These are phyloP conservation scores for Agelaius phoeniceus DNA, from an alignment of 2,113 vertebrate genomes.

Conservation along the genomic window DNA sequence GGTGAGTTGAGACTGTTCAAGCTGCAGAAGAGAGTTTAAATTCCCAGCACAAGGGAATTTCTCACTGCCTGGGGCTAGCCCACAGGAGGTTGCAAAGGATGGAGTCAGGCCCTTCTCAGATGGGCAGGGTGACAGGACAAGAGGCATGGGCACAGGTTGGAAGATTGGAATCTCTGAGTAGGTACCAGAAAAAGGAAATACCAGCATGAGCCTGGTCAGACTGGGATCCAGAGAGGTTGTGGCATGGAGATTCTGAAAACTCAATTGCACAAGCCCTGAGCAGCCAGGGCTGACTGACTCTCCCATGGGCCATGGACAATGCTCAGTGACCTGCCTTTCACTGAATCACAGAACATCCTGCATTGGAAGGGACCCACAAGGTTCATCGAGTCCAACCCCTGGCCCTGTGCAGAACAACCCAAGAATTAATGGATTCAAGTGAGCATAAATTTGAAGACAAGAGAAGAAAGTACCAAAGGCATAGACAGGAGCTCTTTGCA, in stretches of 20 bases:
- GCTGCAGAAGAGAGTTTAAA: not conserved
- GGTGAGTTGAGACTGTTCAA: not conserved
- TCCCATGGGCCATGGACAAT: not conserved
- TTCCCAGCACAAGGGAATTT: not conserved
- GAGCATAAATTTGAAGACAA: not conserved
- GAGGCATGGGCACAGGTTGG: accelerated
- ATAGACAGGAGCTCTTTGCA: not conserved
- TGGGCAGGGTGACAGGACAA: not conserved
- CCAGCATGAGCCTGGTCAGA: not conserved
- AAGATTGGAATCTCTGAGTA: not conserved
- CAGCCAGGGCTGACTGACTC: not conserved
- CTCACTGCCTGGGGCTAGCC: not conserved
- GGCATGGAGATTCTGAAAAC: not conserved
- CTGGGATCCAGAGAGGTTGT: not conserved
- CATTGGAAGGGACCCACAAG: not conserved
- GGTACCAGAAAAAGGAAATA: not conserved
- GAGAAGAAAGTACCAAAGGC: not conserved
- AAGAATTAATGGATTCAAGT: not conserved
- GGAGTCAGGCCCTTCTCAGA: not conserved
- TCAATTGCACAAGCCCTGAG: not conserved
- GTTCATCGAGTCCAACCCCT: accelerated
- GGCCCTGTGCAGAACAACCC: not conserved
- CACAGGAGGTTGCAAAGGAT: not conserved
- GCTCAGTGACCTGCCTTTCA: not conserved
- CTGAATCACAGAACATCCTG: not conserved